Percentiles rank a stretch among this genome's conserved stretches.
Conservation (phyloP, 1,140 invertebrate species). For the Philopotamus ludificatus region DNA sequence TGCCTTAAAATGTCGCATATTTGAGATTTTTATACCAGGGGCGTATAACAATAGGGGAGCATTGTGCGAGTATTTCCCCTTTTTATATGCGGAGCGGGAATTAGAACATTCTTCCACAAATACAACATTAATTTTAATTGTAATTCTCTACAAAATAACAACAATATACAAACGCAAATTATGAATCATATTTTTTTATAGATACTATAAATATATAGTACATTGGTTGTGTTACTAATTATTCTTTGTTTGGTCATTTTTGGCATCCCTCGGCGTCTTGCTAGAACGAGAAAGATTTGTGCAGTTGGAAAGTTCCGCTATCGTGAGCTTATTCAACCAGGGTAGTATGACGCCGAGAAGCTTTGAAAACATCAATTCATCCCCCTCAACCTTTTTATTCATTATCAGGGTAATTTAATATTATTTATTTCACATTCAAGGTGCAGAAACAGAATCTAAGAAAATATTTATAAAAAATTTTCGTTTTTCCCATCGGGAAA, state of each 20-base stretch:
- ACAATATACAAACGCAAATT: too few relatives aligned
- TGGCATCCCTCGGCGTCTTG: slow-evolving; percentile 22
- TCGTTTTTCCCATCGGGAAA: slow-evolving; percentile 16
- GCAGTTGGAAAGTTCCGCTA: slow-evolving; percentile 35
- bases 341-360: slow-evolving; percentile 38
- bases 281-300: slow-evolving; percentile 40
- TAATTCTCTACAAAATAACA: too few relatives aligned
- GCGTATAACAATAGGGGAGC: slow-evolving; percentile 3
- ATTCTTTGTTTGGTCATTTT: too few relatives aligned
- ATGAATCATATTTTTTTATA: too few relatives aligned
- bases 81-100: not conserved
- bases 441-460: not conserved
- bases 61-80: too few relatives aligned
- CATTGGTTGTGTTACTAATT: too few relatives aligned
- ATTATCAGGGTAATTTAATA: too few relatives aligned
- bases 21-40: slow-evolving; percentile 42
- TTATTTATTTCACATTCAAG: too few relatives aligned
- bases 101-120: not conserved
- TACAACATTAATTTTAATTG: too few relatives aligned
- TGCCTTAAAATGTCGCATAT: slow-evolving; percentile 42
- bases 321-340: slow-evolving; percentile 44
- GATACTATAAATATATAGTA: too few relatives aligned
- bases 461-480: slow-evolving; percentile 28
- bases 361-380: too few relatives aligned
- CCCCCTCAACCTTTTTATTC: too few relatives aligned